Evolutionary conservation across 2,888 invertebrate genomes (phyloP).

Genomic region (Cryptus viduatorius): DNA sequence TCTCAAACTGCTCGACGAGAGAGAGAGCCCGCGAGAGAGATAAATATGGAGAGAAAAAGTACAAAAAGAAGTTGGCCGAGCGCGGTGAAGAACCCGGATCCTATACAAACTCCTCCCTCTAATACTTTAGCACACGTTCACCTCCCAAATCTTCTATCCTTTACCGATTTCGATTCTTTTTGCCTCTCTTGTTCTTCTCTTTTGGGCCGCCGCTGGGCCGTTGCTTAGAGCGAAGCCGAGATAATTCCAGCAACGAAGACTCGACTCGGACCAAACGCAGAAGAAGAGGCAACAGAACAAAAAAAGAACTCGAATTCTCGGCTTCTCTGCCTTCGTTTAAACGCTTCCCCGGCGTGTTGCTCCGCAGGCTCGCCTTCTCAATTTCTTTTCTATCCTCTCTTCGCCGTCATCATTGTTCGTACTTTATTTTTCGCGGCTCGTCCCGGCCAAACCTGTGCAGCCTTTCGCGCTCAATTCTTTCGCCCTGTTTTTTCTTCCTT

Average conservation of each 20-base stretch:
- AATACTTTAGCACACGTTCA: conserved; percentile 27
- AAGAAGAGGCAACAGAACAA: background rate
- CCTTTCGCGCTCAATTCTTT: conserved; percentile 4
- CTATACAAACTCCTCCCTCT: conserved; percentile 54
- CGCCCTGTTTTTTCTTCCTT: background rate
- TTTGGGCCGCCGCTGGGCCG: background rate
- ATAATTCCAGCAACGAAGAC: conserved; percentile 11
- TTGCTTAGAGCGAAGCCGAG: background rate
- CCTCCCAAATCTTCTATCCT: conserved; percentile 34
- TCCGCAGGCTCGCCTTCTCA: conserved; percentile 47
- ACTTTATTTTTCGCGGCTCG: conserved; percentile 79
- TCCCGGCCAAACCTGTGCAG: conserved; percentile 66
- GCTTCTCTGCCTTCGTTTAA: conserved; percentile 26
- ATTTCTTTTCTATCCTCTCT: conserved; percentile 28
- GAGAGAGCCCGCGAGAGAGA: conserved; percentile 23
- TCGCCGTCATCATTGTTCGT: conserved; percentile 76
- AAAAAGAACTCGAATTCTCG: conserved; percentile 14
- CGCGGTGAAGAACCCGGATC: conserved; percentile 51
- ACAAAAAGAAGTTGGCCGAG: conserved; percentile 13
- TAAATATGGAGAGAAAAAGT: conserved; percentile 9
- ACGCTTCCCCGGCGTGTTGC: conserved; percentile 42
- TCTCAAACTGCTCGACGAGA: conserved; percentile 14
- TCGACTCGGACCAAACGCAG: conserved; percentile 31
- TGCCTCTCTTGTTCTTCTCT: background rate
- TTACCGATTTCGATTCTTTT: background rate